Evolutionary conservation across 1,140 invertebrate species (phyloP).

Genomic region (Plodia interpunctella): DNA sequence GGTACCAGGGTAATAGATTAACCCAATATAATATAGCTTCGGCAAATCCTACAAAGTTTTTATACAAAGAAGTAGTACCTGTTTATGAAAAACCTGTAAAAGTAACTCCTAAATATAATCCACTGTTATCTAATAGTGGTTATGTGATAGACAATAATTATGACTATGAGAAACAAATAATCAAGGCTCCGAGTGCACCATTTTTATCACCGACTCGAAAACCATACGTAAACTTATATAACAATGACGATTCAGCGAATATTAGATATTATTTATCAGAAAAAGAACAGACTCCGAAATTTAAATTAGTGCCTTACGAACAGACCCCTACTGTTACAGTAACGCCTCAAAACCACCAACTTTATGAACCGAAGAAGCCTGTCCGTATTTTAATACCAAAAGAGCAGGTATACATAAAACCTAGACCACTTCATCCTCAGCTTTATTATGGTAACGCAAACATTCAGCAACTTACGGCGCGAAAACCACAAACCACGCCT

Average conservation of each 20-base stretch:
- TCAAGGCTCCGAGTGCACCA: slow-evolving; percentile 39
- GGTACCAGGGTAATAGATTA: slow-evolving; percentile 70
- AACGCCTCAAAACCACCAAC: slow-evolving; percentile 31
- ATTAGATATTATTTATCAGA: slow-evolving; percentile 59
- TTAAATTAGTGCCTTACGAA: slow-evolving; percentile 72
- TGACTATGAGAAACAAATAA: slow-evolving; percentile 38
- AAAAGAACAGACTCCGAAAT: slow-evolving; percentile 55
- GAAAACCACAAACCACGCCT: slow-evolving; percentile 45
- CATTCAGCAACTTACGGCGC: slow-evolving; percentile 32
- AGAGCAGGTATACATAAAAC: slow-evolving; percentile 50
- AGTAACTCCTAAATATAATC: slow-evolving; percentile 41
- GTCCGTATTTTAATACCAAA: slow-evolving; percentile 33
- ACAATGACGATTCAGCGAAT: slow-evolving; percentile 44
- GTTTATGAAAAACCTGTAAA: slow-evolving; percentile 38
- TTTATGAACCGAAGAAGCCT: slow-evolving; percentile 39
- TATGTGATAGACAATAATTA: slow-evolving; percentile 33
- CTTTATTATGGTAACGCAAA: slow-evolving; percentile 38
- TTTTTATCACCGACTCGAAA: slow-evolving; percentile 38
- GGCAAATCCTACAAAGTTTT: slow-evolving; percentile 62
- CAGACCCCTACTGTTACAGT: slow-evolving; percentile 67
- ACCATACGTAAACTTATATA: slow-evolving; percentile 50
- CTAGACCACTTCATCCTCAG: slow-evolving; percentile 44
- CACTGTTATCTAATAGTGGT: slow-evolving; percentile 31
- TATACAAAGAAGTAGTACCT: slow-evolving; percentile 53
- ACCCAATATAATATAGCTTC: slow-evolving; percentile 72